A percentile compares a stretch with the other conserved stretches of the same genome.
Conservation (phyloP, 1,140 invertebrate genomes). For the Akabosia matsudoensis region DNA sequence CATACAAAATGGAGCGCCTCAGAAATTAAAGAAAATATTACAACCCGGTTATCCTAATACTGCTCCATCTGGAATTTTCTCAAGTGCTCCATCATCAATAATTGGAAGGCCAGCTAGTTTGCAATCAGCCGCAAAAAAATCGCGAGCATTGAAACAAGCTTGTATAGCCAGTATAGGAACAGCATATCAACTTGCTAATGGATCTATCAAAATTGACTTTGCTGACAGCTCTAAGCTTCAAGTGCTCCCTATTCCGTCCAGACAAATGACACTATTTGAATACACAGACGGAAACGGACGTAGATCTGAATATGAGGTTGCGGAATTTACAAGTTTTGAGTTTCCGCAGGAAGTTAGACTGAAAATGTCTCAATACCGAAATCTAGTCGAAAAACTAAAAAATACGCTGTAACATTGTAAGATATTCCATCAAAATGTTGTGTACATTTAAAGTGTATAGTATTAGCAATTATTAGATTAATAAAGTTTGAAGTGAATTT, state of each 20-base stretch:
- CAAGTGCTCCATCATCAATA: background rate
- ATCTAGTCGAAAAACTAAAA: background rate
- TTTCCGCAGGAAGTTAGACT: background rate
- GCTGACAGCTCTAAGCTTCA: conserved; percentile 50
- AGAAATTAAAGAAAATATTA: background rate
- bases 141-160: conserved; percentile 28
- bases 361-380: background rate
- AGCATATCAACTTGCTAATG: conserved; percentile 54
- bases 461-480: no score
- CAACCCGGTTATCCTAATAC: background rate
- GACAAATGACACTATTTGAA: background rate
- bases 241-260: background rate
- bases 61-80: background rate
- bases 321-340: background rate
- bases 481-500: no score
- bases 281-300: background rate
- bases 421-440: no score
- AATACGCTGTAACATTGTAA: no score
- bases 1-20: background rate
- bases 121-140: conserved; percentile 14
- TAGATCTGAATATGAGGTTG: background rate
- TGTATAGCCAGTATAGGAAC: conserved; percentile 54
- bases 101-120: conserved; percentile 25
- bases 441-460: no score
- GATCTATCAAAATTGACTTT: conserved; percentile 56